These are phyloP conservation scores for Fissipunctia ypsillon DNA, from an alignment of 2,888 invertebrate genomes.

Conservation along the genomic window DNA sequence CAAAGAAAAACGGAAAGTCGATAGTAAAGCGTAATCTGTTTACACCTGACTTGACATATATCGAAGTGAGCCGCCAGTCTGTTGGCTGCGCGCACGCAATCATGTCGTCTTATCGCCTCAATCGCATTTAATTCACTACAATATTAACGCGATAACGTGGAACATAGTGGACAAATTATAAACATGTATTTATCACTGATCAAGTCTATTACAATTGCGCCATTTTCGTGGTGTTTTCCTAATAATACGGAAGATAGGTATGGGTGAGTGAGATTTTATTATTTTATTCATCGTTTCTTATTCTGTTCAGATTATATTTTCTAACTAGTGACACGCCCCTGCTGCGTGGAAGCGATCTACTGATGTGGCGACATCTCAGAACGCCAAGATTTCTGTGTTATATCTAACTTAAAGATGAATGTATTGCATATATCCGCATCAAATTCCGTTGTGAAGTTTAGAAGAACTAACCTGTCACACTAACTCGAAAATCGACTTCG, in stretches of 20 bases:
- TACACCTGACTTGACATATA: conserved; percentile 34
- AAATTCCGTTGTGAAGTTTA: background rate
- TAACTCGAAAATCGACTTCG: background rate
- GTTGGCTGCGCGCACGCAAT: conserved; percentile 53
- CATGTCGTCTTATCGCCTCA: conserved; percentile 53
- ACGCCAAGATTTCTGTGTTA: too few relatives aligned
- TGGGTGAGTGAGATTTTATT: conserved; percentile 59
- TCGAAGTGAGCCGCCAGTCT: conserved; percentile 46
- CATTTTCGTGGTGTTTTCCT: conserved; percentile 83
- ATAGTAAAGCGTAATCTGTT: background rate
- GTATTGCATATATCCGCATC: too few relatives aligned
- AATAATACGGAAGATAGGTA: conserved; percentile 75
- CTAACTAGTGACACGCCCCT: background rate
- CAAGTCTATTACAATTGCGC: conserved; percentile 74
- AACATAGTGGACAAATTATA: conserved; percentile 18
- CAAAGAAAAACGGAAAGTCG: background rate
- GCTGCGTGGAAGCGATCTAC: background rate
- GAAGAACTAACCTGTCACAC: background rate
- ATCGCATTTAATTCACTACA: conserved; percentile 36
- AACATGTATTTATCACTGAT: conserved; percentile 71
- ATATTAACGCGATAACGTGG: conserved; percentile 37
- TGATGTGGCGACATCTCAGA: background rate
- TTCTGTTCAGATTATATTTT: background rate
- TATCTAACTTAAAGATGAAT: background rate
- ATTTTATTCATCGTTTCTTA: background rate